Conservation (phyloP, 1,140 invertebrate genomes). For the Alviniconcha marisindica region DNA sequence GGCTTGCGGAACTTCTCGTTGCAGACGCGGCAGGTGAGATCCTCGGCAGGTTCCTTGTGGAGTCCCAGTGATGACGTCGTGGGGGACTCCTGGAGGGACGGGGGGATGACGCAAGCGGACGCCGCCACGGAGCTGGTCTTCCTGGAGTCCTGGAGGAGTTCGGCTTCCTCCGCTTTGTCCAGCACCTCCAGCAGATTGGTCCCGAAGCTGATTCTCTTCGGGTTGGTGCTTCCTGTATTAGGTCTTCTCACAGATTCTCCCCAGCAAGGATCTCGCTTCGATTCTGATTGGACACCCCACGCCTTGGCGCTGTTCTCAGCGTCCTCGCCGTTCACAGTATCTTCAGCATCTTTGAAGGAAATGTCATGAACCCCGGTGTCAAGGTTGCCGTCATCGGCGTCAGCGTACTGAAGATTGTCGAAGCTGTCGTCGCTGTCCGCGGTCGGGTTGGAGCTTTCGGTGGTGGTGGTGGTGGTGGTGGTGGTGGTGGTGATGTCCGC, state of each 20-base stretch:
- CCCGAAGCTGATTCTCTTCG: not conserved
- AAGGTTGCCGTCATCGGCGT: not conserved
- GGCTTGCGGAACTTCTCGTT: slow-evolving; percentile 38
- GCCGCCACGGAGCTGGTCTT: not conserved
- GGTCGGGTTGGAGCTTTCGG: not conserved
- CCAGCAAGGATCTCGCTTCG: too few relatives aligned
- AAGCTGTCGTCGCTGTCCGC: not conserved
- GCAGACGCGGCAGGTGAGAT: slow-evolving; percentile 38
- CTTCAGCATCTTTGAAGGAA: not conserved
- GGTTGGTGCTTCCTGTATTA: not conserved
- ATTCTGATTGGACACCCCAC: too few relatives aligned
- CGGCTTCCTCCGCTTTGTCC: not conserved
- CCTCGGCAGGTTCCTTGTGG: not conserved
- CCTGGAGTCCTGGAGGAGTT: not conserved
- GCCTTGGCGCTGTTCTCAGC: not conserved
- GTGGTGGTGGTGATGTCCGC: not conserved
- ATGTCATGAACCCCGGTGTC: not conserved
- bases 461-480: not conserved
- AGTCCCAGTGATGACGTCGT: not conserved
- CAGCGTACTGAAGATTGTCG: not conserved
- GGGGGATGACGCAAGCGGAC: not conserved
- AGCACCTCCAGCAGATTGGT: not conserved
- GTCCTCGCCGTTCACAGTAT: not conserved
- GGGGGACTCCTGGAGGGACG: not conserved
- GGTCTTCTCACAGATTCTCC: too few relatives aligned